Base-by-base conservation (phyloP, 2,888 invertebrate species). In the Lasioglossum leucozonium region DNA sequence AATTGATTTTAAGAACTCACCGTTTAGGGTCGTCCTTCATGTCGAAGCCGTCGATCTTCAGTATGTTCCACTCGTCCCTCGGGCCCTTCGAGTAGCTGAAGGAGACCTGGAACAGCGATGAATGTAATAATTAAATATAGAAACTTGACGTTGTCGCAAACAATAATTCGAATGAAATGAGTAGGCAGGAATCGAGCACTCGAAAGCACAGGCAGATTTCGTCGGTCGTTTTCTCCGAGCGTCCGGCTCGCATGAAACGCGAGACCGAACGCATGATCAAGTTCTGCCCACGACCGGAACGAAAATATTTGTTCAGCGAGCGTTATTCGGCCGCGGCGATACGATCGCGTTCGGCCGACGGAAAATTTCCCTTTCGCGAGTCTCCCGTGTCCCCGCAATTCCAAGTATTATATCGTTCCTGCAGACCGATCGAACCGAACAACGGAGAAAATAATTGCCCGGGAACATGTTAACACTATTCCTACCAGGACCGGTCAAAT, bases 21-120 rank as follows among this genome's bases (percentile, higher is more conserved):
- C 98, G 97, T 91, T 97, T 98, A 75, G 98, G 98, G 95, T 98
- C 98, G 89, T 97, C 96, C 95, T 96, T 96, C 76, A 96, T 95
- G 93, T 97, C 97, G 93, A 98, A 98, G 13, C 98, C 98, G 89
- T 98, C 98, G 89, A 98, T 97, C 94, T 97, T 97, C 89, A 98
- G 96, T 26, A 98, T 97, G 95, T 98, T 98, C 97, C 97, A 97
- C 93, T 98, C 98, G 90, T 97, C 97, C 93, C 97, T 97, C 34
- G 95, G 95, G 91, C 96, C 96, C 91, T 97, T 96, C 40, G 97
- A 97, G 95, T 98, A 98, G 94, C 98, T 98, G 94, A 98, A 98
- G 85, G 98, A 98, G 92, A 98, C 97, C 97, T 98, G 95, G n/a
- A 96, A 65, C 18, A 30, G 16, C 4, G 13, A 58, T 4, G 5